Conservation (phyloP, 2,797 vertebrate genomes). For the Dryobates pubescens region DNA sequence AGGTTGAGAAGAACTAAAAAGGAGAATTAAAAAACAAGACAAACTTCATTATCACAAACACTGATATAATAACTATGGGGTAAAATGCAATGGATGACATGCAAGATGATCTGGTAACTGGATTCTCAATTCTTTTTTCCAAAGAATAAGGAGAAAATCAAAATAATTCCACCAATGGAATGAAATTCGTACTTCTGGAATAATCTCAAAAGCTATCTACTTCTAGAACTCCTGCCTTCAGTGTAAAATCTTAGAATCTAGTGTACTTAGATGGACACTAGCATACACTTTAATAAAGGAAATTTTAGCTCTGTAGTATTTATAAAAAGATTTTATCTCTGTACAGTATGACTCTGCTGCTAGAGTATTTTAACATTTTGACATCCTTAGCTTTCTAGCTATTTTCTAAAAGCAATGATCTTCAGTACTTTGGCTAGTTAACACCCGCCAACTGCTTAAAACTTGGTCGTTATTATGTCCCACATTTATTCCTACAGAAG, state of each 20-base stretch:
- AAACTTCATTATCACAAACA: background rate
- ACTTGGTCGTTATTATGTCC: accelerated
- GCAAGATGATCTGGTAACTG: background rate
- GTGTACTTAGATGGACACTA: background rate
- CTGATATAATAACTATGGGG: background rate
- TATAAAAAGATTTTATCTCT: background rate
- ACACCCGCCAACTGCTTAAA: background rate
- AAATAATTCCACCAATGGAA: background rate
- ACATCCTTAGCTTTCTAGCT: background rate
- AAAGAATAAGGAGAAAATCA: background rate
- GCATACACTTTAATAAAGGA: background rate
- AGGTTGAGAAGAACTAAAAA: background rate
- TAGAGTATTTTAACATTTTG: background rate
- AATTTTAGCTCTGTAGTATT: background rate
- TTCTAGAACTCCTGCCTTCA: background rate
- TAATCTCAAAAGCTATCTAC: background rate
- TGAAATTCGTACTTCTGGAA: background rate
- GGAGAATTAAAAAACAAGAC: background rate
- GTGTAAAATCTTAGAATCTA: background rate
- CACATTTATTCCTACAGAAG: background rate
- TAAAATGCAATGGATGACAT: background rate
- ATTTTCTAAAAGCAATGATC: background rate
- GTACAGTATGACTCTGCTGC: background rate
- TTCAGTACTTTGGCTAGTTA: background rate
- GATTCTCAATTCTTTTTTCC: background rate